Percentiles rank a stretch among this genome's conserved stretches.
These are phyloP conservation scores for Folsomia manolachei DNA, from an alignment of 2,888 invertebrate genomes.

Conservation along the genomic window DNA sequence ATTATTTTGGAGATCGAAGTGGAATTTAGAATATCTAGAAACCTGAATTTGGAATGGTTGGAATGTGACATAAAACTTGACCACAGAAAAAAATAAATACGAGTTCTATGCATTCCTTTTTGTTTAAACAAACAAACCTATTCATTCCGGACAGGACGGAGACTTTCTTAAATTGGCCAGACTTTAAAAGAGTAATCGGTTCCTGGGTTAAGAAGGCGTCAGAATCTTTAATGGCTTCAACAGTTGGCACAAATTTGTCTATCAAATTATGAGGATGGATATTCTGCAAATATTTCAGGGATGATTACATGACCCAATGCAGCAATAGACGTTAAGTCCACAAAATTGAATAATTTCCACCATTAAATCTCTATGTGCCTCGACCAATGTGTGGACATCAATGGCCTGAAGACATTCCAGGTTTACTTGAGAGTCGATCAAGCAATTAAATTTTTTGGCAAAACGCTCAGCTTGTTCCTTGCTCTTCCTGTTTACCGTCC, in stretches of 20 bases:
- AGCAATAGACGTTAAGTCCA: too few relatives aligned
- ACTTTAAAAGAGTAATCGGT: conserved; percentile 32
- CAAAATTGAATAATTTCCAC: too few relatives aligned
- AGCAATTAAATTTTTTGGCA: conserved; percentile 25
- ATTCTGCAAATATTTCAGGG: too few relatives aligned
- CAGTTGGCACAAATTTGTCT: conserved; percentile 38
- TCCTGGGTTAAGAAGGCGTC: conserved; percentile 43
- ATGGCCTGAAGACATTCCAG: conserved; percentile 24
- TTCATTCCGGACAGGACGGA: conserved; percentile 41
- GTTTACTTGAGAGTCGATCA: conserved; percentile 10
- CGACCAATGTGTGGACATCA: neutral
- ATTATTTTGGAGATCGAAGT: too few relatives aligned
- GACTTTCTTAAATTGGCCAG: conserved; percentile 34
- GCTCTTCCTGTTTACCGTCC: conserved; percentile 36
- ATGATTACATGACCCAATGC: too few relatives aligned
- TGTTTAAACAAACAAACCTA: too few relatives aligned
- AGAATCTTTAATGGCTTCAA: conserved; percentile 37
- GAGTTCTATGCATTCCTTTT: too few relatives aligned
- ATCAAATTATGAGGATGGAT: too few relatives aligned
- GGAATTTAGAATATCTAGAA: too few relatives aligned
- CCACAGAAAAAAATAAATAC: too few relatives aligned
- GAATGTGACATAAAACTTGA: too few relatives aligned
- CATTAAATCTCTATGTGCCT: neutral
- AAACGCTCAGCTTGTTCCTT: conserved; percentile 22
- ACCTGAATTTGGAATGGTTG: too few relatives aligned